Conservation (phyloP, 2,888 invertebrate genomes). For the Conops quadrifasciatus region DNA sequence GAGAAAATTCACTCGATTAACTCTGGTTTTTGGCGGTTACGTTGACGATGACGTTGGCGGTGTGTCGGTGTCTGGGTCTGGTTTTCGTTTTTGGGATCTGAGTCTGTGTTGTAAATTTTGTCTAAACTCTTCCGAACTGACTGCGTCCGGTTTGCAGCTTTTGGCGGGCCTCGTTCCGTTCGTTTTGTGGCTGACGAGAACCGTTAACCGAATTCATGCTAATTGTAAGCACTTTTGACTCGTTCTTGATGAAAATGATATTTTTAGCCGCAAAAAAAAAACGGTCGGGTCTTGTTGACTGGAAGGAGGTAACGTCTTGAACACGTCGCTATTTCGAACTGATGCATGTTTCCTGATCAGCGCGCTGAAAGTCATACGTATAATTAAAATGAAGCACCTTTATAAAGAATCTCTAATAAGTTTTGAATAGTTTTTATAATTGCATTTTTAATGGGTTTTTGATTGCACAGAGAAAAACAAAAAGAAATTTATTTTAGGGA, state of each 20-base stretch:
- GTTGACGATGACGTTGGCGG: neutral
- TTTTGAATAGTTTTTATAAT: neutral
- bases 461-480: neutral
- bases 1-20: conserved; percentile 33
- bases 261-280: conserved; percentile 19
- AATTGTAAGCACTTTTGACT: conserved; percentile 31
- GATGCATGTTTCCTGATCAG: conserved; percentile 29
- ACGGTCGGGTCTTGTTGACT: neutral
- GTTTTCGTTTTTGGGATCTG: no score
- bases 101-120: neutral
- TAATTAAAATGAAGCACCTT: no score
- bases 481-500: no score
- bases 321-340: neutral
- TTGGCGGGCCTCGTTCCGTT: neutral
- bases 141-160: neutral
- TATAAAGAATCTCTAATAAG: neutral
- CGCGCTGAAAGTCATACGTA: neutral
- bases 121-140: neutral
- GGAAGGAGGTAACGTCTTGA: neutral
- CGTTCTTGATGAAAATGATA: conserved; percentile 36
- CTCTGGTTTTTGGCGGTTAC: conserved; percentile 1
- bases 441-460: neutral
- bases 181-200: conserved; percentile 28
- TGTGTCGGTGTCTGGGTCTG: neutral
- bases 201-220: conserved; percentile 41